These are phyloP conservation scores for Phataginus tricuspis DNA, from an alignment of 2,797 vertebrate species.

Conservation along the genomic window DNA sequence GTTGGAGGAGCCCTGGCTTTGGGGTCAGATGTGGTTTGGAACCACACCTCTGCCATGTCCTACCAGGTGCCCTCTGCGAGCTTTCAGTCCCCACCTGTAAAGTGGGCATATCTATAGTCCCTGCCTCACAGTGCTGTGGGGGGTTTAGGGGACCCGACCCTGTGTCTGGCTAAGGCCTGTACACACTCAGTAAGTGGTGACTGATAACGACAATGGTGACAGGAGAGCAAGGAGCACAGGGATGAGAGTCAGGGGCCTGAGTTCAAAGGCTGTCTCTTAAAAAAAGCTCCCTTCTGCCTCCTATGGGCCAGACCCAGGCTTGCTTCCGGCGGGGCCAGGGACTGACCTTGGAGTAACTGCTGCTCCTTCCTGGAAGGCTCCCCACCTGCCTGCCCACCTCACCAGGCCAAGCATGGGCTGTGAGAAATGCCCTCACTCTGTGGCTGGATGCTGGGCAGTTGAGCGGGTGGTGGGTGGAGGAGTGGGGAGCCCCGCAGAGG, in stretches of 20 bases:
- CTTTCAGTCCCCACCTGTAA: not conserved
- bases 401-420: not conserved
- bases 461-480: not conserved
- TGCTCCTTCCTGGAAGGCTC: not conserved
- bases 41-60: not conserved
- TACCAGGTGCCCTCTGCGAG: not conserved
- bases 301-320: not conserved
- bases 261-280: not conserved
- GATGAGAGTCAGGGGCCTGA: not conserved
- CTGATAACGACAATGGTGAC: not conserved
- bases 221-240: not conserved
- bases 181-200: not conserved
- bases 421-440: not conserved
- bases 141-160: accelerated
- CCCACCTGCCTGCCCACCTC: not conserved
- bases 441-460: not conserved
- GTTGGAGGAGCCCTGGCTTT: not conserved
- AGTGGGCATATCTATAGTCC: not conserved
- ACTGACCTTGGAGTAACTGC: not conserved
- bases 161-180: not conserved
- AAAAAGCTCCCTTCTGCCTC: not conserved
- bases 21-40: not conserved
- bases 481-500: accelerated
- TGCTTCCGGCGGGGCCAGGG: not conserved
- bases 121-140: not conserved